Conservation (phyloP, 2,113 vertebrate species). For the Amphilophus citrinellus region DNA sequence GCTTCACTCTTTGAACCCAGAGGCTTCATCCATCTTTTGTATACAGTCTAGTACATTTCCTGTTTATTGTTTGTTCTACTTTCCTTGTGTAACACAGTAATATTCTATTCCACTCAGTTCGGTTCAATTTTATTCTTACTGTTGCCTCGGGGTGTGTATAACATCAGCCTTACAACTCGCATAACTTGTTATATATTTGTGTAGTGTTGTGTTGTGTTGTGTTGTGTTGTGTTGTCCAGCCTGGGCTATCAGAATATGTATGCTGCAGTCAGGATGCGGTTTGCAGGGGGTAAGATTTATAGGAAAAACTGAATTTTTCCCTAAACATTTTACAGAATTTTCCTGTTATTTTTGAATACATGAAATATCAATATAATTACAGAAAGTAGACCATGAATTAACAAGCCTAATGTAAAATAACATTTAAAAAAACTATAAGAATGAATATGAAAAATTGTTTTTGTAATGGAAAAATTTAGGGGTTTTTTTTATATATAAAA, state of each 20-base stretch:
- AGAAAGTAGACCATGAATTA: too few relatives aligned
- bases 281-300: too few relatives aligned
- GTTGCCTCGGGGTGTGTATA: too few relatives aligned
- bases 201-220: neutral
- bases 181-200: neutral
- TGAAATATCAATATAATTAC: neutral
- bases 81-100: neutral
- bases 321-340: neutral
- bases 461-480: too few relatives aligned
- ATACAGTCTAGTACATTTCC: too few relatives aligned
- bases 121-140: neutral
- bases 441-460: neutral
- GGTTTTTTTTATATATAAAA: neutral
- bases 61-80: too few relatives aligned
- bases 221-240: neutral
- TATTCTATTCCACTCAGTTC: neutral
- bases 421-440: neutral
- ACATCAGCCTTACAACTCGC: neutral
- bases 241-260: accelerated
- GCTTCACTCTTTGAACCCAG: too few relatives aligned
- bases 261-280: accelerated
- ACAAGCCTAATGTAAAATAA: neutral
- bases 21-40: too few relatives aligned
- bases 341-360: neutral
- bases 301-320: too few relatives aligned